A percentile compares a stretch with the other conserved stretches of the same genome.
phyloP scores from a whole-genome alignment of 1,140 invertebrate species.

The Drosophila repleta region DNA sequence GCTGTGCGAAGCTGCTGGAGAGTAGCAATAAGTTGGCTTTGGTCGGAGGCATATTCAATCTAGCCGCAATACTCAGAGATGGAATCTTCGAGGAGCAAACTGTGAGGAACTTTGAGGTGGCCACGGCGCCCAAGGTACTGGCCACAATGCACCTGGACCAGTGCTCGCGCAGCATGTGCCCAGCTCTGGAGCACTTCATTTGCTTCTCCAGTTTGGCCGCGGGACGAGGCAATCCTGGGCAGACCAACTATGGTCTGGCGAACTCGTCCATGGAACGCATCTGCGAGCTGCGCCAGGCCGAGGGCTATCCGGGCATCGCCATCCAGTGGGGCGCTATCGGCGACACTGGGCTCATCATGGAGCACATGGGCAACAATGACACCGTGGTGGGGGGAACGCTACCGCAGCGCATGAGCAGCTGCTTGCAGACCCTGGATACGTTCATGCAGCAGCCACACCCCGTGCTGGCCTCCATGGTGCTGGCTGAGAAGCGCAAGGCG shows the following conservation, averaged over 20 bases:
- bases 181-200: constrained; percentile 94
- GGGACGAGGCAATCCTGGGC: constrained; percentile 96
- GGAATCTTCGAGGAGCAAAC: constrained; percentile 94
- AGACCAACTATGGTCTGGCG: constrained; percentile 97
- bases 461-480: constrained; percentile 93
- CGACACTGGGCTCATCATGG: constrained; percentile 96
- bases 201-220: constrained; percentile 98
- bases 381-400: constrained; percentile 95
- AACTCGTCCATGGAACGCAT: constrained; percentile 98
- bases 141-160: constrained; percentile 91
- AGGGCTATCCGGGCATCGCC: constrained; percentile 92
- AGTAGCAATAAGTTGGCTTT: constrained; percentile 90
- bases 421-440: constrained; percentile 92
- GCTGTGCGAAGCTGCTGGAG: constrained; percentile 89
- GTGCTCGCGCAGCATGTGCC: constrained; percentile 89
- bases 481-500: constrained; percentile 89
- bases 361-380: constrained; percentile 94
- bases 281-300: constrained; percentile 91
- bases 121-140: constrained; percentile 91
- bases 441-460: constrained; percentile 95
- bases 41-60: constrained; percentile 97
- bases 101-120: constrained; percentile 90
- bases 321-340: constrained; percentile 99
- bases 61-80: constrained; percentile 95
- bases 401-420: constrained; percentile 95